These are phyloP conservation scores for Pangasius sanitwongsei DNA, from an alignment of 2,797 vertebrate species.

Conservation along the genomic window DNA sequence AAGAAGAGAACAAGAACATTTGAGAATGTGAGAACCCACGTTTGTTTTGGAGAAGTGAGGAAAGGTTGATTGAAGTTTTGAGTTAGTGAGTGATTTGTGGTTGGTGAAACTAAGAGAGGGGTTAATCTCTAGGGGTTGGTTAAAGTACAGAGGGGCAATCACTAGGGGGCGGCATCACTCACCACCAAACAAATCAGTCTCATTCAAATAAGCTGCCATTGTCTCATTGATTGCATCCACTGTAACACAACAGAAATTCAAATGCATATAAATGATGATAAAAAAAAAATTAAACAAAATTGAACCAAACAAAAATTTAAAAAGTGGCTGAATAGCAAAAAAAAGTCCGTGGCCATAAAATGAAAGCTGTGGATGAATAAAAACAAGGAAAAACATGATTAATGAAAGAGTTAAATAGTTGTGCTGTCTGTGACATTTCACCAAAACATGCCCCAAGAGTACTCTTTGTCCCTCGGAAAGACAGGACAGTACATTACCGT, in stretches of 20 bases:
- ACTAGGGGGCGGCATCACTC: constrained; percentile 90
- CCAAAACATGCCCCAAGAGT: neutral
- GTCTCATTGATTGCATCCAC: constrained; percentile 99
- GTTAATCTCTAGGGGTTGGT: constrained; percentile 70
- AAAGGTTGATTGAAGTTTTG: constrained; percentile 64
- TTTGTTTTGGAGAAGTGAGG: constrained; percentile 52
- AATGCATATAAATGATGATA: constrained; percentile 50
- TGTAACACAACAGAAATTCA: constrained; percentile 89
- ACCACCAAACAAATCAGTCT: constrained; percentile 99
- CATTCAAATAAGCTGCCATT: constrained; percentile 98
- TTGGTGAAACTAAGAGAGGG: constrained; percentile 58
- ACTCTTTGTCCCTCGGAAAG: constrained; percentile 21
- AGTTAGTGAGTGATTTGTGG: constrained; percentile 78
- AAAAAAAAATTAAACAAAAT: constrained; percentile 18
- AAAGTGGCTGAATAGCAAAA: neutral
- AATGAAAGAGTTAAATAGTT: neutral
- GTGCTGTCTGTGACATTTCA: constrained; percentile 21
- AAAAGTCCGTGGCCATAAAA: constrained; percentile 2
- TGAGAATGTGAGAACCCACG: constrained; percentile 7
- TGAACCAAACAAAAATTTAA: neutral
- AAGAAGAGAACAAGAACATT: constrained; percentile 5
- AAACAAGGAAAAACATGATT: neutral
- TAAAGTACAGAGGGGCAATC: constrained; percentile 68
- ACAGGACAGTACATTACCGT: constrained; percentile 6
- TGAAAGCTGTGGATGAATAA: neutral